Conservation (phyloP, 2,113 vertebrate species). For the Tachuris rubrigastra region DNA sequence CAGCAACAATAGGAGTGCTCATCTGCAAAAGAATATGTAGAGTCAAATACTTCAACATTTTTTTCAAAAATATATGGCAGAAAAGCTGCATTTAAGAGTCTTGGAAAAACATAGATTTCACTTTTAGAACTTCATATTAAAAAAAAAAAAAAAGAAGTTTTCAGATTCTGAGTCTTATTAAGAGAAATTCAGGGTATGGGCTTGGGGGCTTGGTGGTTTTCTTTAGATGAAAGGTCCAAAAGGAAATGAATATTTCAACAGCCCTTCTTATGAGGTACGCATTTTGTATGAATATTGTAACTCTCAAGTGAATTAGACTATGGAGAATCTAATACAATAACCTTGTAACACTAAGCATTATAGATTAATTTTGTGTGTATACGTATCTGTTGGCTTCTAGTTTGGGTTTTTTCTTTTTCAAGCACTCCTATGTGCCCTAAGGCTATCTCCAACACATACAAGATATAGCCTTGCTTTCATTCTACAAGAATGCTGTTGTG, state of each 20-base stretch:
- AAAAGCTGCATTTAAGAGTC: not conserved
- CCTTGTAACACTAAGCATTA: not conserved
- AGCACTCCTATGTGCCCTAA: not conserved
- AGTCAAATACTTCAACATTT: not conserved
- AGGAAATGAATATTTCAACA: not conserved
- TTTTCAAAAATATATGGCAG: not conserved
- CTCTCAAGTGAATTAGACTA: not conserved
- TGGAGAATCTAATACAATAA: not conserved
- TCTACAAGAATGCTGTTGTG: not conserved
- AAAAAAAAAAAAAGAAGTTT: not conserved
- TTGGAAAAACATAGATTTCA: not conserved
- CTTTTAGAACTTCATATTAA: not conserved
- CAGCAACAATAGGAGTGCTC: not conserved
- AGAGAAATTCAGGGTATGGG: not conserved
- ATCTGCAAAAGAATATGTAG: not conserved
- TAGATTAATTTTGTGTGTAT: not conserved
- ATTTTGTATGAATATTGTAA: not conserved
- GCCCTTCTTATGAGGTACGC: not conserved
- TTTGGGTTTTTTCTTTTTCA: not conserved
- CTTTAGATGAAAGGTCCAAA: not conserved
- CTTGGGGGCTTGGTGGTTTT: not conserved
- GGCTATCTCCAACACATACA: not conserved
- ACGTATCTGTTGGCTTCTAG: not conserved
- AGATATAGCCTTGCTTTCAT: not conserved
- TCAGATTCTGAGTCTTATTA: not conserved